Evolutionary conservation across 37 sponge, comb jelly and placozoan genomes (phyloP), one percentile per base, ranked within the genome.

Genomic region (Halichondria panicea): DNA sequence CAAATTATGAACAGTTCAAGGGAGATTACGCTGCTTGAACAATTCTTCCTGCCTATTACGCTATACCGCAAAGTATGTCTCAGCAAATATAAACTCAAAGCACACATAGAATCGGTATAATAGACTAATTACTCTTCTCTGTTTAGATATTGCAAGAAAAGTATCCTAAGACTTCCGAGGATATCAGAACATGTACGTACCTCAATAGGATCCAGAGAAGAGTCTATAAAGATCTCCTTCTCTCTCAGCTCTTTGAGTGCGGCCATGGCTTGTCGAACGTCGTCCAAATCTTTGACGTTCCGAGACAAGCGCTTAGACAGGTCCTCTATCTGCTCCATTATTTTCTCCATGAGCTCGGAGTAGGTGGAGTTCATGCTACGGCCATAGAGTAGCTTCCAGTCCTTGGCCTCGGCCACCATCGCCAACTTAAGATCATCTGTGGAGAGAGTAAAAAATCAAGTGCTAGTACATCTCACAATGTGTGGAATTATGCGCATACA

Each of bases 181-280:
- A n/a, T n/a, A n/a, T n/a, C n/a, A n/a, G n/a, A n/a, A n/a, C 11
- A 48, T 24, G 3, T 0, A 63, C 81, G 45, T 37, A 81, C 91
- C 62, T 95, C 98, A 56, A 97, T 72, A 70, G 98, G 98, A 9
- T 74, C 77, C 15, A 97, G 85, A 31, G 88, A 70, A 60, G 87
- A 89, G 80, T 97, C 98, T 53, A 97, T 94, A 34, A 48, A 66
- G 42, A 94, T 97, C 54, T 97, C 94, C 27, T 91, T 83, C 83
- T 97, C 93, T 19, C 95, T 65, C 66, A 92, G 46, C 55, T 94
- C 92, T 53, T 85, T 79, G 66, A 91, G 79, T 9, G 91, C 79
- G 41, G 77, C 88, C 97, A 97, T 97, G 30, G 94, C 89, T 41
- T 44, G 79, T 25, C 97, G 85, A 28, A 97, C 86, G 74, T 97